A percentile compares a stretch with the other conserved stretches of the same genome.
Conservation (phyloP, 2,113 vertebrate species). For the Madoqua kirkii region DNA sequence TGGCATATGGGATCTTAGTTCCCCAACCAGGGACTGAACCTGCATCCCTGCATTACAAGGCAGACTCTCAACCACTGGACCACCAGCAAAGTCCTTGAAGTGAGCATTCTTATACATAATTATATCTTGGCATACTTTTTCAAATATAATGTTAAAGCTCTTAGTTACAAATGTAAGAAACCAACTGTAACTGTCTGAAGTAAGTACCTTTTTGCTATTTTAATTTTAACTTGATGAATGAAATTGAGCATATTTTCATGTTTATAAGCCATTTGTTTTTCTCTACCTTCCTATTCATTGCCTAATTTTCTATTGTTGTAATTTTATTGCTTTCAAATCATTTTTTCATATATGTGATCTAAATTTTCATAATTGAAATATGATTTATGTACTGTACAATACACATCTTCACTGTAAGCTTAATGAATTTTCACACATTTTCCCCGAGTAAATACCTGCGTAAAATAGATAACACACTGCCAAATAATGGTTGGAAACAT, state of each 20-base stretch:
- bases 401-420: not conserved
- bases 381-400: not conserved
- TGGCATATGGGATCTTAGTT: not conserved
- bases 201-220: not conserved
- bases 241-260: not conserved
- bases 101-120: not conserved
- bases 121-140: not conserved
- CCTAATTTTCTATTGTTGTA: not conserved
- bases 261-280: not conserved
- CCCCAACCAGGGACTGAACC: not conserved
- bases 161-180: not conserved
- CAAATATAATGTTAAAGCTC: not conserved
- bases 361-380: not conserved
- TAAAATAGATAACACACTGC: not conserved
- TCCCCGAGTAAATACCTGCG: not conserved
- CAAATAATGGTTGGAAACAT: not conserved
- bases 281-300: not conserved
- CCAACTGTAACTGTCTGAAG: not conserved
- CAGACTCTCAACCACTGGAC: not conserved
- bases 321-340: not conserved
- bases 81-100: not conserved
- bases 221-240: conserved; percentile 9
- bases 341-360: not conserved
- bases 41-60: not conserved
- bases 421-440: not conserved